Base-by-base conservation (phyloP, 2,888 invertebrate genomes). In the Norana najaformis region DNA sequence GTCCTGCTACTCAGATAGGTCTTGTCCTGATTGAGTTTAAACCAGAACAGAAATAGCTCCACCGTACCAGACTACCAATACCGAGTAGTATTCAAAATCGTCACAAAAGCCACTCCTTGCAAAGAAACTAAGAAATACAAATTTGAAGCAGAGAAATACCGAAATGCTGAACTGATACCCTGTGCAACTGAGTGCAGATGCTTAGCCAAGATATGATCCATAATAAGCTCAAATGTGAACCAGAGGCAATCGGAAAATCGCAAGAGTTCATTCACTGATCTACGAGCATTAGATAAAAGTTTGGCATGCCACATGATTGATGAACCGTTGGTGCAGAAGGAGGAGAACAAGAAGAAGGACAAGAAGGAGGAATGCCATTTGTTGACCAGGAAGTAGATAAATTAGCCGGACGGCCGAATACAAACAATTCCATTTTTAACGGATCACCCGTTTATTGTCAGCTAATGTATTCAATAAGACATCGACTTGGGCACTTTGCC, bases 261-360 rank as follows among this genome's bases (percentile, higher is more conserved):
- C 69, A 69, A 69, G n/a, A 69, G 69, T 69, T 69, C 69, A 69
- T 69, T 69, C 69, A 11, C 30, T 69, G 69, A 69, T 69, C 69
- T 69, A 69, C 69, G 69, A 69, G 69, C 69, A n/a, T 69, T 69
- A 30, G 8, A 69, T 69, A 69, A 30, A 69, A 69, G n/a, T 69
- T n/a, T 69, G 69, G 69, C 69, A 69, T 69, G 69, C n/a, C 69
- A 69, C n/a, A 69, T 69, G 69, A 69, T 69, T 69, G 69, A 69
- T 69, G n/a, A 69, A 69, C 30, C 69, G n/a, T 69, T n/a, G 30
- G 8, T n/a, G 13, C 11, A 69, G 30, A n/a, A 69, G 69, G n/a
- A 69, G n/a, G 1, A 69, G 69, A n/a, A 69, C 11, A 13, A n/a
- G n/a, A n/a, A 69, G 1, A 13, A 69, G 69, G 16, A 69, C 11